phyloP scores from a whole-genome alignment of 2,888 invertebrate genomes.

The Pinctada fucata region DNA sequence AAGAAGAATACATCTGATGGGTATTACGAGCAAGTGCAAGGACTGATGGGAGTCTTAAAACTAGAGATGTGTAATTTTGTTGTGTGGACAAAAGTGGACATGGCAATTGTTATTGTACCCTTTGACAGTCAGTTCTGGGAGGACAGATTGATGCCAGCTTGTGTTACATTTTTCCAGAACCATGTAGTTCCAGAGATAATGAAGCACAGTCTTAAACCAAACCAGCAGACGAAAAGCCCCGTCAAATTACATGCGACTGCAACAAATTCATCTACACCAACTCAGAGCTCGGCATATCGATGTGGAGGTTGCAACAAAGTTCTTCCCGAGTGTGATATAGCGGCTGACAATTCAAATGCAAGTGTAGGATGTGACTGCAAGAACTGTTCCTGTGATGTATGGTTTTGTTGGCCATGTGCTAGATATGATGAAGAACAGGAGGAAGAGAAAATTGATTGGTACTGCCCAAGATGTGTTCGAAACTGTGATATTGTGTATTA shows the following conservation, averaged over 20 bases:
- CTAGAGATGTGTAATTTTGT: constrained; percentile 28
- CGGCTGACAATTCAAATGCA: constrained; percentile 28
- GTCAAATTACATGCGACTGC: not conserved
- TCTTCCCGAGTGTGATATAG: constrained; percentile 26
- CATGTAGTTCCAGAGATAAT: not conserved
- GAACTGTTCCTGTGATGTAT: constrained; percentile 37
- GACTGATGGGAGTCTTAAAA: constrained; percentile 16
- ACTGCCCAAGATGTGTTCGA: constrained; percentile 29
- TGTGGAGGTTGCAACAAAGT: constrained; percentile 22
- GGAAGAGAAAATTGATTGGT: constrained; percentile 21
- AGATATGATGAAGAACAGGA: constrained; percentile 30
- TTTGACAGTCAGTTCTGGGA: constrained; percentile 20
- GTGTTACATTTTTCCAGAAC: not conserved
- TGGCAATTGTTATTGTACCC: constrained; percentile 3
- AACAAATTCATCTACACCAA: not conserved
- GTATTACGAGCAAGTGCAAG: constrained; percentile 33
- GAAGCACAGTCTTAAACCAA: not conserved
- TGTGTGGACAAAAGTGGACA: constrained; percentile 32
- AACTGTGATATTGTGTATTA: constrained; percentile 38
- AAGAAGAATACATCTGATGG: constrained; percentile 7
- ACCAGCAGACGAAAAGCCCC: not conserved
- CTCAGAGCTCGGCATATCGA: not conserved
- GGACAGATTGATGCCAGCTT: not conserved
- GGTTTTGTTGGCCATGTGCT: constrained; percentile 41
- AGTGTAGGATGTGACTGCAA: constrained; percentile 41